phyloP scores from a whole-genome alignment of 2,888 invertebrate species.

The Cotesia congregata region DNA sequence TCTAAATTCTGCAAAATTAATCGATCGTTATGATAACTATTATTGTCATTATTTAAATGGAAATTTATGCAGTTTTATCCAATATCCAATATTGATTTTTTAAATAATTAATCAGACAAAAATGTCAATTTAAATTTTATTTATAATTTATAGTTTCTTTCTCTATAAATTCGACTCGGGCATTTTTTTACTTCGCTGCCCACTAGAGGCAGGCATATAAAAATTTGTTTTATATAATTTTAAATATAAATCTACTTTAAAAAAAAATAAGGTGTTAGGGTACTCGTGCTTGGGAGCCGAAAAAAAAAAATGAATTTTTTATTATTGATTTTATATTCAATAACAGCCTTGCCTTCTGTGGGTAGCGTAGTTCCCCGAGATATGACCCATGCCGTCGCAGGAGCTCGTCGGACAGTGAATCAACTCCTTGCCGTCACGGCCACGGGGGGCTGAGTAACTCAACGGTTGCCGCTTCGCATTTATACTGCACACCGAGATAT shows the following conservation, averaged over 20 bases:
- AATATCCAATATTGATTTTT: not conserved
- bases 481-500: constrained; percentile 63
- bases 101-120: not conserved
- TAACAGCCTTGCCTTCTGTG: constrained; percentile 85
- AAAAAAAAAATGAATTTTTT: not conserved
- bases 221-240: not conserved
- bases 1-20: constrained; percentile 17
- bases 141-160: constrained; percentile 21
- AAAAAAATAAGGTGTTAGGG: not conserved
- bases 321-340: constrained; percentile 31
- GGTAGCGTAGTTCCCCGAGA: constrained; percentile 90
- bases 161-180: constrained; percentile 61
- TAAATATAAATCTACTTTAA: not conserved
- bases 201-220: constrained; percentile 62
- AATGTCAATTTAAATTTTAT: not conserved
- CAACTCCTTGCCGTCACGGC: constrained; percentile 81
- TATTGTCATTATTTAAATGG: not conserved
- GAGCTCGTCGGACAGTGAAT: constrained; percentile 84
- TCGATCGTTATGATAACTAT: not conserved
- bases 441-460: constrained; percentile 71
- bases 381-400: constrained; percentile 91
- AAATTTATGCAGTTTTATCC: not conserved
- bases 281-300: constrained; percentile 3
- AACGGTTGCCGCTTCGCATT: constrained; percentile 67
- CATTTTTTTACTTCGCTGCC: constrained; percentile 66